phyloP scores from a whole-genome alignment of 64 coral and sea anemone species.

The Acropora tenuis region DNA sequence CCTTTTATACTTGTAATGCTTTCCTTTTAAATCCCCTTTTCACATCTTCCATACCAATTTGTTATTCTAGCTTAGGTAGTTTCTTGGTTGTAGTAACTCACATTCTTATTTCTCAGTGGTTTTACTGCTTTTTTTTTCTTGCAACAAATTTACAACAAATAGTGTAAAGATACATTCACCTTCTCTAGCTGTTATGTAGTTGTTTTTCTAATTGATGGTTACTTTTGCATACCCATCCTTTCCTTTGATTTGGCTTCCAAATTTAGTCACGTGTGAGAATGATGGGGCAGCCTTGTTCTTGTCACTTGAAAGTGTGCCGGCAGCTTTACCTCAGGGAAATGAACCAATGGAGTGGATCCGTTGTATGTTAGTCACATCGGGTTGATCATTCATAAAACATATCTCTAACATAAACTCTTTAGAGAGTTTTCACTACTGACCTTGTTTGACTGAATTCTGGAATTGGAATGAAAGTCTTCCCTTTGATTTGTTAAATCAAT shows the following conservation, averaged over 20 bases:
- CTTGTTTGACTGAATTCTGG: no score
- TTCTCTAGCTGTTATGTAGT: no score
- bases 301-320: slow-evolving; percentile 53
- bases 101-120: neutral
- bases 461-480: no score
- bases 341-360: slow-evolving; percentile 65
- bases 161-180: no score
- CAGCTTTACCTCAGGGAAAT: slow-evolving; percentile 37
- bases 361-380: slow-evolving; percentile 66
- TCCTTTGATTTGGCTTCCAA: slow-evolving; percentile 15
- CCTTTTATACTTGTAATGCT: neutral
- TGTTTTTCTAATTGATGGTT: neutral
- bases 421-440: no score
- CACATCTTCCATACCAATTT: neutral
- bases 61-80: no score
- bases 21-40: neutral
- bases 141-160: no score
- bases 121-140: no score
- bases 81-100: no score
- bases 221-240: neutral
- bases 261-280: slow-evolving; percentile 32
- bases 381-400: neutral
- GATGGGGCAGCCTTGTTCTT: slow-evolving; percentile 29
- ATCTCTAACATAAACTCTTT: neutral
- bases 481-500: no score